Percentiles rank a stretch among this genome's conserved stretches.
phyloP scores from a whole-genome alignment of 2,888 invertebrate genomes.

The Eristalis intricaria region DNA sequence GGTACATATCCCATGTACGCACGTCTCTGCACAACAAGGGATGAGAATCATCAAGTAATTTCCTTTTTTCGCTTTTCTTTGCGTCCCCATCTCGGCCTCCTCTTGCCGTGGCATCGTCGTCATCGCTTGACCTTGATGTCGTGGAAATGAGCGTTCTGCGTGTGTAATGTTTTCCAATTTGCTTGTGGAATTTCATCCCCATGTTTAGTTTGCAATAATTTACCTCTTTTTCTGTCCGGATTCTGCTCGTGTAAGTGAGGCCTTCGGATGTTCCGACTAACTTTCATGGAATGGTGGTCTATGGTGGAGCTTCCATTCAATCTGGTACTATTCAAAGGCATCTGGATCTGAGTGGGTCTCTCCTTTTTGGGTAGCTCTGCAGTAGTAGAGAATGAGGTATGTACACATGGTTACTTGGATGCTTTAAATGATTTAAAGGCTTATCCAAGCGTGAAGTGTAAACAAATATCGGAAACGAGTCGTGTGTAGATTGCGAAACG shows the following conservation, averaged over 20 bases:
- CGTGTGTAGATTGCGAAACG: neutral
- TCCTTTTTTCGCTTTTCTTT: neutral
- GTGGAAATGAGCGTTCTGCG: slow-evolving; percentile 17
- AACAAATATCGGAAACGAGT: slow-evolving; percentile 2
- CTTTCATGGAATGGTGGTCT: slow-evolving; percentile 9
- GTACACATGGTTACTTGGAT: neutral
- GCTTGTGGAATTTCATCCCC: slow-evolving; percentile 33
- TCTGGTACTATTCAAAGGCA: slow-evolving; percentile 19
- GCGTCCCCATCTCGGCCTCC: neutral
- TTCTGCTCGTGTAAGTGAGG: neutral
- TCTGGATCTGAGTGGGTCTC: slow-evolving; percentile 27
- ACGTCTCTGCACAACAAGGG: neutral
- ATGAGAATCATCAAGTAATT: slow-evolving; percentile 42
- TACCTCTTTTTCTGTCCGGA: neutral
- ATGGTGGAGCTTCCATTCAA: neutral
- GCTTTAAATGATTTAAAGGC: neutral
- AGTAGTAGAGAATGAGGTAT: neutral
- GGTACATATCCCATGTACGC: neutral
- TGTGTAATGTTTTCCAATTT: neutral
- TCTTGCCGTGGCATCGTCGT: neutral
- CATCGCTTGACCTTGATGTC: slow-evolving; percentile 32
- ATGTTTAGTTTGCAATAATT: slow-evolving; percentile 21
- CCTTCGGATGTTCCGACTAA: neutral
- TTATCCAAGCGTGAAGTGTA: neutral
- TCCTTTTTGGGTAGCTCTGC: slow-evolving; percentile 4